Evolutionary conservation across 2,797 vertebrate species (phyloP), one percentile per base, ranked within the genome.

Genomic region (Ptychadena robeensis): DNA sequence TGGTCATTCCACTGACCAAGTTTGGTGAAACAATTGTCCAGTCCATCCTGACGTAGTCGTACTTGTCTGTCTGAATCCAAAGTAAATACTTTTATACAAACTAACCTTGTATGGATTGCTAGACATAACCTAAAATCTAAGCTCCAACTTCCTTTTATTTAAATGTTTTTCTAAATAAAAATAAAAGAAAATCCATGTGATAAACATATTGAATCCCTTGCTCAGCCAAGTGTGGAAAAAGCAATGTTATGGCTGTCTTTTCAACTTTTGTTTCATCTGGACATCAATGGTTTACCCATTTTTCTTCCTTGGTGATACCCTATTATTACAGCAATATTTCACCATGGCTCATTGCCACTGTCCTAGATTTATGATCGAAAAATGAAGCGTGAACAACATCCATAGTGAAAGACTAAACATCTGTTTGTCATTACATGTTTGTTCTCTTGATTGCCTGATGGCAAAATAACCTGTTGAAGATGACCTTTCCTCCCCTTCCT

Each of bases 301-400:
- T 81, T 85, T 71, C 78, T 81, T 85, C 75, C 32, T 27, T 81
- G 78, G 78, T 48, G 35, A 76, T 85, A 44, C 73, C 73, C 25
- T 81, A 70, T 85, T 85, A 85, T 80, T 84, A 59, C 44, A 79
- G 77, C 82, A 84, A 80, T 84, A 79, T 71, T 85, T 85, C 79
- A 81, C 72, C 57, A 76, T 66, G 78, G 83, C 72, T 85, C 83
- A 66, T 80, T 85, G 83, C 72, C 66, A 30, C 48, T 69, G 57
- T 57, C 64, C 37, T 71, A 65, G 78, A 76, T 85, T 85, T 85
- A 85, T 85, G 78, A 65, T 72, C 0, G 59, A 81, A 76, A 84
- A 74, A 74, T 32, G 48, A 68, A 67, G 40, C 63, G 40, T 80
- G 22, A 76, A 85, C 72, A 65, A 68, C 68, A 76, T 76, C 76